Conservation (phyloP, 2,797 vertebrate species). For the Natrix natrix region DNA sequence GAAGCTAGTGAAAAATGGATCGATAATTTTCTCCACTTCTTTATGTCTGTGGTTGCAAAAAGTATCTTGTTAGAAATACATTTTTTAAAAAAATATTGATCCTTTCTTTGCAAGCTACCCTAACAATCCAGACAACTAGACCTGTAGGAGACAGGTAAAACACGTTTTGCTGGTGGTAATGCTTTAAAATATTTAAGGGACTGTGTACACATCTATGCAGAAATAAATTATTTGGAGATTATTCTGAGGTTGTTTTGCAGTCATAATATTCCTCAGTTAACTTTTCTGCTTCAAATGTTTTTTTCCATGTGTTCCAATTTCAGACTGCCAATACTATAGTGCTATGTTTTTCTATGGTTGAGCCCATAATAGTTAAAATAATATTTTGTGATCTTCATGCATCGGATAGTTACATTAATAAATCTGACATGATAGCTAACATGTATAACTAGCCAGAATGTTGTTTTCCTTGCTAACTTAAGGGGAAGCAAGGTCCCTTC, state of each 20-base stretch:
- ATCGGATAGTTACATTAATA: not conserved
- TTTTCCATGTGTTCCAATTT: not conserved
- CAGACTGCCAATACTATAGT: not conserved
- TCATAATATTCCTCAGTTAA: not conserved
- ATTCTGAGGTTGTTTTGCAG: not conserved
- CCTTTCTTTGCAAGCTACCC: not conserved
- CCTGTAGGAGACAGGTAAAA: not conserved
- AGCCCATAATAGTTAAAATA: not conserved
- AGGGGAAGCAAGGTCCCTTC: not conserved
- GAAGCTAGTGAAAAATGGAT: not conserved
- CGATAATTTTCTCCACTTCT: not conserved
- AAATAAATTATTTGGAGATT: not conserved
- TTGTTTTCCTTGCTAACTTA: not conserved
- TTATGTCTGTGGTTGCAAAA: not conserved
- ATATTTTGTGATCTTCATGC: not conserved
- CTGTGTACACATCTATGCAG: not conserved
- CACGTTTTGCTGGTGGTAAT: not conserved
- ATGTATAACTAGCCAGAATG: not conserved
- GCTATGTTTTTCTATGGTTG: not conserved
- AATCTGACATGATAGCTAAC: not conserved
- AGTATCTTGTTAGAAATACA: not conserved
- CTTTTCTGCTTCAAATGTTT: not conserved
- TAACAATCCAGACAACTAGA: not conserved
- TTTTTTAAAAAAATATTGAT: not conserved
- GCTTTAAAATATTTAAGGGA: not conserved